These are phyloP conservation scores for Lucilia sericata DNA, from an alignment of 1,140 invertebrate species.

Conservation along the genomic window DNA sequence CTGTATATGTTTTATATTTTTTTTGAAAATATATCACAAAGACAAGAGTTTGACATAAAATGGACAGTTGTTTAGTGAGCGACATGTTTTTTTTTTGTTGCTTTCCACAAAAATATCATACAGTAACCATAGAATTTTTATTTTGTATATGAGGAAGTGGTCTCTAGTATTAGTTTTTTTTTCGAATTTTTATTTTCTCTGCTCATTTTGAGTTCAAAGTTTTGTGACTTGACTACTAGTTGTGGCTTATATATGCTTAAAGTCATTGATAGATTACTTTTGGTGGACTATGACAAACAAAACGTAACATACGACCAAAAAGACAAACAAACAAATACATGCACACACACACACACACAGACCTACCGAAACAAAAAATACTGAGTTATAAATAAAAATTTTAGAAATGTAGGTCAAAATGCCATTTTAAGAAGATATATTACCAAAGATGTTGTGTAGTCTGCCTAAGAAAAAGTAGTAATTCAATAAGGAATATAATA, in stretches of 20 bases:
- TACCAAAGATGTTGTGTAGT: not conserved
- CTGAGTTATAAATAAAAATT: conserved; percentile 20
- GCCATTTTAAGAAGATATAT: conserved; percentile 29
- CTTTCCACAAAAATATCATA: not conserved
- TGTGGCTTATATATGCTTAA: conserved; percentile 20
- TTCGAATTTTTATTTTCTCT: not conserved
- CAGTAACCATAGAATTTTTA: not conserved
- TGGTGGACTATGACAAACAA: conserved; percentile 37
- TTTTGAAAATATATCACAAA: conserved; percentile 27
- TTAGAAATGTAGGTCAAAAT: conserved; percentile 26
- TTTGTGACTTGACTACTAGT: conserved; percentile 25
- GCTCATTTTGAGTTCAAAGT: conserved; percentile 24
- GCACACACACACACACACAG: not conserved
- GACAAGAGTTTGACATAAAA: conserved; percentile 45
- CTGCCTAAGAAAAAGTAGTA: not conserved
- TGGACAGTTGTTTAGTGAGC: conserved; percentile 44
- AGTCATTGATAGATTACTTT: conserved; percentile 37
- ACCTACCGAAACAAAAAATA: not conserved
- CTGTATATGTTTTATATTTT: not conserved
- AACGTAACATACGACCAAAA: not conserved
- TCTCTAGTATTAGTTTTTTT: not conserved
- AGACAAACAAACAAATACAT: not conserved
- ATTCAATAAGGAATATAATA: not conserved
- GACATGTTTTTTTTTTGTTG: conserved; percentile 29
- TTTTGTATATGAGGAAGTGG: conserved; percentile 29